Evolutionary conservation across 2,113 vertebrate species (phyloP), one percentile per base, ranked within the genome.

Genomic region (Aptenodytes forsteri): DNA sequence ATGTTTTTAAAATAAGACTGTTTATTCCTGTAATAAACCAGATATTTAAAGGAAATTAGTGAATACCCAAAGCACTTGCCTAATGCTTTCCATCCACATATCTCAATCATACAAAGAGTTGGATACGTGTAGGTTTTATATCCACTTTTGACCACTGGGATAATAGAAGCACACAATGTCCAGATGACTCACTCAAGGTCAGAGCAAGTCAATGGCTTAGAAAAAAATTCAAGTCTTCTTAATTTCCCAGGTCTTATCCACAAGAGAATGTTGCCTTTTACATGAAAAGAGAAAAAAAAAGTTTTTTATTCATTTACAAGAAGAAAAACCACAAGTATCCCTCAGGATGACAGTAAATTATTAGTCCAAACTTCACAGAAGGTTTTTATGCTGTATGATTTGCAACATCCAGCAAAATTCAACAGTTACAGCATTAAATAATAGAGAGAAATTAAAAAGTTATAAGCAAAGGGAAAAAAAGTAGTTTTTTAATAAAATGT

Each of bases 291-390:
- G 17, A 0, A 44, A 78, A 96, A 40, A 95, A 76, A 58, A 82
- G 0, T 0, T 67, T 93, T 76, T 78, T 83, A 91, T 95, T 96
- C 89, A 79, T 97, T 97, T 97, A 93, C 36, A 21, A 69, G 18
- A 67, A 59, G n/a, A 16, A 92, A 93, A 97, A 93, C 93, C 66
- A 82, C 30, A 92, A 90, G 42, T 91, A 84, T 91, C 86, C 91
- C 85, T 58, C 36, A 77, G 59, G 80, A 96, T 83, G 81, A 84
- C 22, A 89, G 95, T 91, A 97, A 91, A 97, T 96, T 96, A 94
- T 92, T 96, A 96, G 91, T 90, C 84, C 73, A 91, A 58, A 95
- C 77, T 96, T 97, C 83, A 93, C 67, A 92, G 59, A 92, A 97
- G 81, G 85, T 96, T 97, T 92, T 97, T 94, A 94, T 91, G 40